Percentiles rank a stretch among this genome's conserved stretches.
Evolutionary conservation across 2,888 invertebrate species (phyloP).

Genomic region (Crioceris asparagi): DNA sequence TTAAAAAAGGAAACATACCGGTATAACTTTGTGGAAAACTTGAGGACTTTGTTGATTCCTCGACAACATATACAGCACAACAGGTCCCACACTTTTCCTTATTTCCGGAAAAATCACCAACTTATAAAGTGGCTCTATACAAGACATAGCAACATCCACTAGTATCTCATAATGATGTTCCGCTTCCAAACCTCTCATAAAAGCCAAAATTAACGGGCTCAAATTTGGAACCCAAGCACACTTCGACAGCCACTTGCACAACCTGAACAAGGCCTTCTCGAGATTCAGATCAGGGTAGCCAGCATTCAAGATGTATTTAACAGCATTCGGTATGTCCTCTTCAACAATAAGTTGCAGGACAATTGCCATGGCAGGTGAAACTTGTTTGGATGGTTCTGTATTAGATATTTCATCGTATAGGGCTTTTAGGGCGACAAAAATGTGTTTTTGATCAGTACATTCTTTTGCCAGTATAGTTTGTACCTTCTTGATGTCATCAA

Average conservation of each 20-base stretch:
- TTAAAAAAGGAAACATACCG: background rate
- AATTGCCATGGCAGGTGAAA: conserved; percentile 49
- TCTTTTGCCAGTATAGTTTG: conserved; percentile 32
- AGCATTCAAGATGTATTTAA: conserved; percentile 37
- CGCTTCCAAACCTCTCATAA: conserved; percentile 47
- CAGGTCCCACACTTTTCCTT: conserved; percentile 47
- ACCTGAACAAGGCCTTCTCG: conserved; percentile 49
- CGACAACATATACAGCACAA: conserved; percentile 54
- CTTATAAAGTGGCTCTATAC: conserved; percentile 48
- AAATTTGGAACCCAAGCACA: conserved; percentile 54
- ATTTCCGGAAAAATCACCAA: conserved; percentile 45
- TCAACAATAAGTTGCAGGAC: conserved; percentile 42
- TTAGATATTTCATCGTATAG: conserved; percentile 51
- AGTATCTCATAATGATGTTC: conserved; percentile 38
- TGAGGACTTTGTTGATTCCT: conserved; percentile 49
- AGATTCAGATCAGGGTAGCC: conserved; percentile 43
- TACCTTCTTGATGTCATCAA: conserved; percentile 30
- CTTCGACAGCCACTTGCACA: conserved; percentile 58
- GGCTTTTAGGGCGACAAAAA: conserved; percentile 46
- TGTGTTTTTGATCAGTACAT: conserved; percentile 39
- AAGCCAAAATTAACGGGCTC: conserved; percentile 54
- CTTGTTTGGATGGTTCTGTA: conserved; percentile 39
- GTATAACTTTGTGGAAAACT: conserved; percentile 41
- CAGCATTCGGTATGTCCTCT: conserved; percentile 30
- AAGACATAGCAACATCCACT: conserved; percentile 49